Base-by-base conservation (phyloP, 2,113 vertebrate species). In the Pseudolaguvia tuberculata region DNA sequence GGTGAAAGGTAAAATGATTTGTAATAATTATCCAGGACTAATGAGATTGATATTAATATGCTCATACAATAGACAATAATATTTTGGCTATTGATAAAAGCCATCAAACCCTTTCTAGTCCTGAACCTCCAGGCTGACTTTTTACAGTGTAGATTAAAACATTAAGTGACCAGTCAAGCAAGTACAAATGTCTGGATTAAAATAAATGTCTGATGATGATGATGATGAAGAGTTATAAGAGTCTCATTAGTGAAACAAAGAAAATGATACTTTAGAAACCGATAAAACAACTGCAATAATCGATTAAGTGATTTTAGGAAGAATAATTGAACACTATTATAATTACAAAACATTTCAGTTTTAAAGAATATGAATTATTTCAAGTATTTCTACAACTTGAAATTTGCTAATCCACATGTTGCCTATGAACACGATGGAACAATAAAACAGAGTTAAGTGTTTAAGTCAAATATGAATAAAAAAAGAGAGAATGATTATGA, bases 401-500 rank as follows among this genome's bases (percentile, higher is more conserved):
- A n/a, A n/a, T n/a, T n/a, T n/a, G n/a, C n/a, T n/a, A n/a, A n/a
- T n/a, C n/a, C n/a, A n/a, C n/a, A n/a, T n/a, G 31, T 35, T 6
- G 3, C 31, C 31, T 6, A 35, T 35, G 31, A 6, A 35, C 31
- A 35, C 31, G 31, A 6, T 4, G 31, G 31, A 35, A 6, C 6
- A 6, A 35, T 35, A 35, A 4, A 35, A 35, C 7, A 62, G 21
- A 31, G 13, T 11, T 63, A 12, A 4, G 25, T 23, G 21, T 48
- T 18, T 45, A 4, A 21, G 63, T 67, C 63, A 25, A 17, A 35
- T 27, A 12, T 69, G 61, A 71, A 70, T 21, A 13, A 29, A 25
- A n/a, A 15, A 42, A 62, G 45, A 13, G 39, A 11, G 17, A 51
- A 51, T 61, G 25, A 72, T 39, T 59, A 62, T 72, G 66, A 58